These are phyloP conservation scores for Tetraodon nigroviridis DNA, from an alignment of 2,113 vertebrate species.

Conservation along the genomic window DNA sequence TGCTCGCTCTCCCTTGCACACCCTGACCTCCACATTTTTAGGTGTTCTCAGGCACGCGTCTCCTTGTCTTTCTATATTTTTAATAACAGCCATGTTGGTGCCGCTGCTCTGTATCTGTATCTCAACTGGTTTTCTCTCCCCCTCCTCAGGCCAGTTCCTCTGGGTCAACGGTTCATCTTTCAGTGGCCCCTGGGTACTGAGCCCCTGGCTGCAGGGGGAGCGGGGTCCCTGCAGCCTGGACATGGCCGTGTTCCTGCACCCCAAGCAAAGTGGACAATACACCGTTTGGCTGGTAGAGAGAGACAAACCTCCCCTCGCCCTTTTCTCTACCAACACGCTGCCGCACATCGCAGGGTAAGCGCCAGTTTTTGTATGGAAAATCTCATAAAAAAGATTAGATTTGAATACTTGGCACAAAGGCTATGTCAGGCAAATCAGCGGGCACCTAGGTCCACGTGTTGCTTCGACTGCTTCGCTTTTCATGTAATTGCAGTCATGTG, in stretches of 20 bases:
- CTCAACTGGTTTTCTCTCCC: constrained; percentile 3
- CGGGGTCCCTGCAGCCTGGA: constrained; percentile 81
- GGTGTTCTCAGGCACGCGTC: too few species aligned
- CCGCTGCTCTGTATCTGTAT: background rate
- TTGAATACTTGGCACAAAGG: background rate
- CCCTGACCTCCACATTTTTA: too few species aligned
- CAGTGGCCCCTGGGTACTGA: constrained; percentile 82
- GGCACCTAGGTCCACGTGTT: too few species aligned
- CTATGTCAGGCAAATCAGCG: too few species aligned
- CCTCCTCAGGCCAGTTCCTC: constrained; percentile 82
- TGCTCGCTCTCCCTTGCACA: background rate
- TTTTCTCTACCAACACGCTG: constrained; percentile 70
- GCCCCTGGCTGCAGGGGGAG: constrained; percentile 86
- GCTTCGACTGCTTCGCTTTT: too few species aligned
- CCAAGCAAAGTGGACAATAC: constrained; percentile 81
- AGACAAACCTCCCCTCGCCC: constrained; percentile 64
- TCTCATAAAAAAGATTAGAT: background rate
- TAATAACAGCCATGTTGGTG: too few species aligned
- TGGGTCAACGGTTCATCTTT: constrained; percentile 81
- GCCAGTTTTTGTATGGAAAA: background rate
- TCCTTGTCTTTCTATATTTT: too few species aligned
- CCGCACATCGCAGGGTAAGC: constrained; percentile 74
- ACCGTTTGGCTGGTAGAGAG: constrained; percentile 78
- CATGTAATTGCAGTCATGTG: background rate
- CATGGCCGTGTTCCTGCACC: constrained; percentile 83